Base-by-base conservation (phyloP, 2,113 vertebrate species). In the Nannospalax galili region DNA sequence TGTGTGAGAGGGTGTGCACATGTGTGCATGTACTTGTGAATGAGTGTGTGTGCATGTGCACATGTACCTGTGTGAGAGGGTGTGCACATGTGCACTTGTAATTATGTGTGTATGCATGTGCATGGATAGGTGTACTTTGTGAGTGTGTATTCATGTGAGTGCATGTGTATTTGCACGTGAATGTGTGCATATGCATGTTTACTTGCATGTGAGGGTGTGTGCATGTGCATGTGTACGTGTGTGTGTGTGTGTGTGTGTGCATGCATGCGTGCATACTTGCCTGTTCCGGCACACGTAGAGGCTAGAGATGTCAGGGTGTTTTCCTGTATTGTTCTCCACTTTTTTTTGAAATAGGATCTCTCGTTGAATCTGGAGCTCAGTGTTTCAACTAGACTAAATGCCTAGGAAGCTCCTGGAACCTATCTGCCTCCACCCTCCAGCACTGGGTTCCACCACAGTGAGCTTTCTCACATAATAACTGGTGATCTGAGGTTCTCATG, bases 391-490 rank as follows among this genome's bases (percentile, higher is more conserved):
- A 65, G 60, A 52, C 48, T 52, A 11, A 52, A 6, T 52, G 48
- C 48, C 26, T 37, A 32, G 7, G 40, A 35, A 82, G 15, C 30
- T 28, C 40, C 37, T 65, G 7, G 60, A 2, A 65, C 5, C 16
- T 37, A 42, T 42, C 15, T 65, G 80, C 30, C 40, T 84, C 32
- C 30, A 32, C 26, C 26, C 64, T 8, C 58, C 28, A 3, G 26
- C 5, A 8, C 0, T 1, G 26, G 80, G 24, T 7, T 3, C 28
- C 16, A 45, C 1, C 11, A 32, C 42, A 11, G 8, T 1, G 20
- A 32, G 26, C 11, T 7, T 42, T 64, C 48, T 45, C 28, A 84
- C 20, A 37, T 20, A 30, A 15, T 37, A 64, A 28, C 16, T 42
- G 26, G 5, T 64, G 37, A 65, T 42, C 17, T 64, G 37, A 65